Percentiles rank a stretch among this genome's conserved stretches.
Evolutionary conservation across 2,888 invertebrate genomes (phyloP).

Genomic region (Drosophila acutilabella): DNA sequence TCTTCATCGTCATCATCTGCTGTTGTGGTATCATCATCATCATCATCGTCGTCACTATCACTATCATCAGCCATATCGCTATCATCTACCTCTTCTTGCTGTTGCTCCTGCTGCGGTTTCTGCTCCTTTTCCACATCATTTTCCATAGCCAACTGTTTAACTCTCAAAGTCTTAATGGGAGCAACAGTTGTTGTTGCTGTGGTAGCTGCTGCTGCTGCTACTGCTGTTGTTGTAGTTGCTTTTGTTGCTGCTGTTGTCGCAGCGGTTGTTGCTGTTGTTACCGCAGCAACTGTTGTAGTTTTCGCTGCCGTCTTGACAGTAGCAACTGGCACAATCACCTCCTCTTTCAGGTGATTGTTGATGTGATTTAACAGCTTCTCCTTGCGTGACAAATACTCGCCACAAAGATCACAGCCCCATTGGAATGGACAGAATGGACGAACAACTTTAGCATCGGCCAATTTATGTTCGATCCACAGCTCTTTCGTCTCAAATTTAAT

Average conservation of each 20-base stretch:
- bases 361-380: slow-evolving; percentile 85
- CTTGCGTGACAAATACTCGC: slow-evolving; percentile 84
- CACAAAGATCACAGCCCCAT: slow-evolving; percentile 85
- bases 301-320: slow-evolving; percentile 8
- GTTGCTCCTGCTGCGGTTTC: slow-evolving; percentile 26
- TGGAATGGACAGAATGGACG: slow-evolving; percentile 84
- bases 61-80: slow-evolving; percentile 46
- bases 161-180: not conserved
- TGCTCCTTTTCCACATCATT: slow-evolving; percentile 26
- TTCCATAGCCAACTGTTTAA: not conserved
- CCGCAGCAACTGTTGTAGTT: not conserved
- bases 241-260: slow-evolving; percentile 23
- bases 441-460: slow-evolving; percentile 82
- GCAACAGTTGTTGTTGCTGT: not conserved
- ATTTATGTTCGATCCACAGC: slow-evolving; percentile 85
- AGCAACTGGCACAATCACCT: slow-evolving; percentile 73
- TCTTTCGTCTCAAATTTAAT: slow-evolving; percentile 81
- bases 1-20: slow-evolving; percentile 54
- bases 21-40: slow-evolving; percentile 43
- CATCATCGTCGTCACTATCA: slow-evolving; percentile 52
- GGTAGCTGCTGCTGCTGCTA: slow-evolving; percentile 4
- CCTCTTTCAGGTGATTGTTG: slow-evolving; percentile 84
- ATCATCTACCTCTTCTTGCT: slow-evolving; percentile 44
- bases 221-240: slow-evolving; percentile 17
- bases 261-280: slow-evolving; percentile 23